Percentiles rank a stretch among this genome's conserved stretches.
phyloP scores from a whole-genome alignment of 2,888 invertebrate species.

The Bhutanitis thaidina region DNA sequence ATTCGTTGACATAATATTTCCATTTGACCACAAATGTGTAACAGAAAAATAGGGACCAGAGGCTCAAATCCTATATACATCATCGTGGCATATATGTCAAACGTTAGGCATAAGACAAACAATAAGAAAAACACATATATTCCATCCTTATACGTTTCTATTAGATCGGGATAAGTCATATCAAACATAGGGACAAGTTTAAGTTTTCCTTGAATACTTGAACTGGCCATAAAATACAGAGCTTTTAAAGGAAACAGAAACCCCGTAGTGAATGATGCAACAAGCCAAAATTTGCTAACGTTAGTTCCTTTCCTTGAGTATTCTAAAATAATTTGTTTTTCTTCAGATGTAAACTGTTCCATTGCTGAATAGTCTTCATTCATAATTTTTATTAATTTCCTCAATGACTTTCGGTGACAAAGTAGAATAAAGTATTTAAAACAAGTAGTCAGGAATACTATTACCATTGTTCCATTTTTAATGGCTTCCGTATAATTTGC shows the following conservation, averaged over 20 bases:
- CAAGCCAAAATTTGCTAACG: slow-evolving; percentile 42
- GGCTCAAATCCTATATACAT: slow-evolving; percentile 59
- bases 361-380: slow-evolving; percentile 40
- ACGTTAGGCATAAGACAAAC: slow-evolving; percentile 28
- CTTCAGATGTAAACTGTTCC: slow-evolving; percentile 31
- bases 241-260: slow-evolving; percentile 45
- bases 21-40: slow-evolving; percentile 57
- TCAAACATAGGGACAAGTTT: slow-evolving; percentile 45
- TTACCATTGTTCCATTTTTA: slow-evolving; percentile 41
- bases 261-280: slow-evolving; percentile 31
- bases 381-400: slow-evolving; percentile 33
- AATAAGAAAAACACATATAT: slow-evolving; percentile 30
- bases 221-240: slow-evolving; percentile 37
- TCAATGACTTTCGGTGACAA: slow-evolving; percentile 32
- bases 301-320: slow-evolving; percentile 37
- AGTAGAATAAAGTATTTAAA: slow-evolving; percentile 42
- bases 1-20: slow-evolving; percentile 46
- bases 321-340: slow-evolving; percentile 34
- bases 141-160: slow-evolving; percentile 39
- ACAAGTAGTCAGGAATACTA: slow-evolving; percentile 38
- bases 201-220: slow-evolving; percentile 36
- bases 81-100: slow-evolving; percentile 37
- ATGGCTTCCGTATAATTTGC: slow-evolving; percentile 39
- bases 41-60: slow-evolving; percentile 54
- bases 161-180: slow-evolving; percentile 36